Percentiles rank a stretch among this genome's conserved stretches.
Evolutionary conservation across 2,888 invertebrate species (phyloP).

Genomic region (Trachelus tabidus): DNA sequence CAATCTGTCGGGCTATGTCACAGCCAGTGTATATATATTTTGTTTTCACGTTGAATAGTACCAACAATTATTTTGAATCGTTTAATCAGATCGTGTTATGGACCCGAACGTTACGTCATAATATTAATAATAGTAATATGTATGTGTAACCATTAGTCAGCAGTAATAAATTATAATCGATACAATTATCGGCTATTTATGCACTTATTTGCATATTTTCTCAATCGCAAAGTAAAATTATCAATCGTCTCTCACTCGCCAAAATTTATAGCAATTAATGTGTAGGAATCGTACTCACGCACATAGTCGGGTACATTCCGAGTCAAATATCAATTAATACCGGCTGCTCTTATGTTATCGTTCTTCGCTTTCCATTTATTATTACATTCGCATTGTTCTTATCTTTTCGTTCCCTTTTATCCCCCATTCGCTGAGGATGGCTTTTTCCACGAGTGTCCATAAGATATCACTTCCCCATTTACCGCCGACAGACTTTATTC

Average conservation of each 20-base stretch:
- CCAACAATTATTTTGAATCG: conserved; percentile 19
- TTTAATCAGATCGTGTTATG: conserved; percentile 14
- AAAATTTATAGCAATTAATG: conserved; percentile 8
- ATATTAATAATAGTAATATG: conserved; percentile 11
- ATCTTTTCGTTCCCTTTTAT: background rate
- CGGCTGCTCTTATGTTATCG: background rate
- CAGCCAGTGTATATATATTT: conserved; percentile 20
- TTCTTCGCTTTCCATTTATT: background rate
- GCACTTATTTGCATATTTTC: conserved; percentile 5
- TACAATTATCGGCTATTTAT: conserved; percentile 15
- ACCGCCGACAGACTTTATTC: background rate
- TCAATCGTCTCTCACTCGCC: conserved; percentile 4
- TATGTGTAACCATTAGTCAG: conserved; percentile 9
- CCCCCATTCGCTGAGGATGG: background rate
- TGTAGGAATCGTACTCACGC: background rate
- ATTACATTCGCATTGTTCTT: background rate
- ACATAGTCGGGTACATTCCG: background rate
- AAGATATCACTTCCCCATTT: background rate
- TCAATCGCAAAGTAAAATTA: background rate
- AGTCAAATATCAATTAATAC: background rate
- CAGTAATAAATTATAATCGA: conserved; percentile 19
- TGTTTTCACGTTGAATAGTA: conserved; percentile 5
- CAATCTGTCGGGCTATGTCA: conserved; percentile 22
- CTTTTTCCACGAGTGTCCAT: background rate
- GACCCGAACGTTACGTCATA: conserved; percentile 15